Evolutionary conservation across 2,797 vertebrate species (phyloP).

Genomic region (Lepus townsendii): DNA sequence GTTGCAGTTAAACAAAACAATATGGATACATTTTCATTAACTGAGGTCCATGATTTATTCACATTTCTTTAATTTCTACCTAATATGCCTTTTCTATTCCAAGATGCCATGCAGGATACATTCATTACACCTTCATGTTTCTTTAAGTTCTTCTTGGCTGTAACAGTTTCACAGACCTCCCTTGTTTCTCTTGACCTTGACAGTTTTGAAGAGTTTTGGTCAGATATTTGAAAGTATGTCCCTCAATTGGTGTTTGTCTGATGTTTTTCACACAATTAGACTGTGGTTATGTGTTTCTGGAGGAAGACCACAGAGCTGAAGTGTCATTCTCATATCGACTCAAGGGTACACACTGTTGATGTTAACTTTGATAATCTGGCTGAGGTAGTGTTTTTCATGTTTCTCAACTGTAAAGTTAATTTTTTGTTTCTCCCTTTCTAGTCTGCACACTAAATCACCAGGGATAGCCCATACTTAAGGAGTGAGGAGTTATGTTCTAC

Average conservation of each 20-base stretch:
- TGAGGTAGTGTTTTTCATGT: neutral
- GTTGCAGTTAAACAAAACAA: neutral
- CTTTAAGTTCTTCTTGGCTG: neutral
- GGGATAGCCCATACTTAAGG: neutral
- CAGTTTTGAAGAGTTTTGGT: neutral
- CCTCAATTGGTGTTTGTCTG: neutral
- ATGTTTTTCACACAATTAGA: neutral
- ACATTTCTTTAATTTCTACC: constrained; percentile 49
- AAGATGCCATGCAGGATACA: neutral
- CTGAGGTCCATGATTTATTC: neutral
- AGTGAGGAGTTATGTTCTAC: neutral
- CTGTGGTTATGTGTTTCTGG: neutral
- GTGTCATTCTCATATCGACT: neutral
- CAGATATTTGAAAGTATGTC: neutral
- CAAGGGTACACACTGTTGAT: neutral
- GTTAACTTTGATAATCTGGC: neutral
- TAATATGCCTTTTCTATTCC: neutral
- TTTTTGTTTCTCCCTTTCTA: neutral
- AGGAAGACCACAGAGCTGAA: constrained; percentile 5
- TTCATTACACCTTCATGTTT: neutral
- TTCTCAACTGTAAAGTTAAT: neutral
- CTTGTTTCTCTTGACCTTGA: constrained; percentile 24
- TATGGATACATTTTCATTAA: constrained; percentile 3
- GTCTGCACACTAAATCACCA: neutral
- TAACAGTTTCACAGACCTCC: constrained; percentile 43